Percentiles rank a stretch among this genome's conserved stretches.
Evolutionary conservation across 2,888 invertebrate species (phyloP).

Genomic region (Coleophora flavipennella): DNA sequence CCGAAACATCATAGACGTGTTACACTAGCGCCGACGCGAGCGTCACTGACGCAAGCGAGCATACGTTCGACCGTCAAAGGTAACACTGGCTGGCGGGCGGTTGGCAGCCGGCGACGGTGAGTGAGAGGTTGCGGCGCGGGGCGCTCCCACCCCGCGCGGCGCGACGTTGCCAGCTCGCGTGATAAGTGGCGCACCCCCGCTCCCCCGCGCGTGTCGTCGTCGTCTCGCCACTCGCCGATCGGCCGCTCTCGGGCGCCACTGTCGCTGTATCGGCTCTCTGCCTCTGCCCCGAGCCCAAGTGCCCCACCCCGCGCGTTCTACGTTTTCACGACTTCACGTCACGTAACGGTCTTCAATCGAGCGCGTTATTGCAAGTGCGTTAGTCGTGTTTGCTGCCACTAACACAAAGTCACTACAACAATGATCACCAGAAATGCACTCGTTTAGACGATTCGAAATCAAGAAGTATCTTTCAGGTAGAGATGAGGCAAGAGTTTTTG

Average conservation of each 20-base stretch:
- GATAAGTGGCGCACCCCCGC: constrained; percentile 73
- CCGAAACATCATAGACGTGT: constrained; percentile 71
- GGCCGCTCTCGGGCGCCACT: constrained; percentile 63
- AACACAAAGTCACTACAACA: background rate
- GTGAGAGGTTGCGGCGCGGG: constrained; percentile 73
- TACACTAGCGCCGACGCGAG: constrained; percentile 67
- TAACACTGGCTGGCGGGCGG: constrained; percentile 71
- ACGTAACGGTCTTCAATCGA: constrained; percentile 73
- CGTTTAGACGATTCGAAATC: background rate
- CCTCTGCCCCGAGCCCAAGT: constrained; percentile 22
- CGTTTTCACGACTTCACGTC: too few species aligned
- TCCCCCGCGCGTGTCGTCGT: constrained; percentile 59
- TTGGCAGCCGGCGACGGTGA: constrained; percentile 73
- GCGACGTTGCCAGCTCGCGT: constrained; percentile 71
- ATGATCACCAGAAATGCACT: constrained; percentile 1
- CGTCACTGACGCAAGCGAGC: constrained; percentile 69
- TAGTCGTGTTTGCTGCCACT: constrained; percentile 38
- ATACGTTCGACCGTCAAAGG: constrained; percentile 72
- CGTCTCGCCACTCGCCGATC: constrained; percentile 63
- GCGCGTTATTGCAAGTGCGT: constrained; percentile 65
- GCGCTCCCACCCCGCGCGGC: constrained; percentile 68
- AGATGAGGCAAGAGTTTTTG: constrained; percentile 45
- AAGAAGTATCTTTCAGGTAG: constrained; percentile 30
- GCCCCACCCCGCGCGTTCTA: constrained; percentile 62
- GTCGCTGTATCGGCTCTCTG: constrained; percentile 51